Conservation (phyloP, 2,113 vertebrate genomes). For the Eudorcas thomsonii region DNA sequence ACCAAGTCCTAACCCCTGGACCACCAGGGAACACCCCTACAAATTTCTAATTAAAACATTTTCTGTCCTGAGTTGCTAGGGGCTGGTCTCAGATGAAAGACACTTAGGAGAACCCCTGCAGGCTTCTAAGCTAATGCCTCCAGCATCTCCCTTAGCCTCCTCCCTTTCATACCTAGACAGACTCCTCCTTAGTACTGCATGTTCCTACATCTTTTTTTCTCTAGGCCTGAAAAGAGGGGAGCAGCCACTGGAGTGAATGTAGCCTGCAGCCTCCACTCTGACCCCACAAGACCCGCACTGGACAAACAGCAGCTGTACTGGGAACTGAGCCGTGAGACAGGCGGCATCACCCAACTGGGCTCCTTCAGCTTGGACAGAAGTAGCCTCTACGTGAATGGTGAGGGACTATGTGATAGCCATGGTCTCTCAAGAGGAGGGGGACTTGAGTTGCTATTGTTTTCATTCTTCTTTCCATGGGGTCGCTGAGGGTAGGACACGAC, state of each 20-base stretch:
- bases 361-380: conserved; percentile 29
- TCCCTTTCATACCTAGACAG: not conserved
- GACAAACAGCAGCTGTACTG: conserved; percentile 52
- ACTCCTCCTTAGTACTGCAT: no score
- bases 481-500: no score
- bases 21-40: not conserved
- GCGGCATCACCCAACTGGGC: conserved; percentile 9
- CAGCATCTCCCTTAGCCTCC: not conserved
- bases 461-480: not conserved
- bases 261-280: not conserved
- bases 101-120: not conserved
- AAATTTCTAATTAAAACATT: not conserved
- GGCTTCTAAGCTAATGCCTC: not conserved
- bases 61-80: not conserved
- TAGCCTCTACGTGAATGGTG: conserved; percentile 67
- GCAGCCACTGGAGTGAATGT: not conserved
- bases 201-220: not conserved
- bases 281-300: not conserved
- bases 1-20: not conserved
- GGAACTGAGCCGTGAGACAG: conserved; percentile 34
- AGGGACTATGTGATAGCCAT: not conserved
- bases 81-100: not conserved
- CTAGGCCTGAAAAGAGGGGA: conserved; percentile 7
- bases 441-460: not conserved
- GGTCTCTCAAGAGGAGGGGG: not conserved